Base-by-base conservation (phyloP, 2,888 invertebrate species). In the Oxyteleia sp. region DNA sequence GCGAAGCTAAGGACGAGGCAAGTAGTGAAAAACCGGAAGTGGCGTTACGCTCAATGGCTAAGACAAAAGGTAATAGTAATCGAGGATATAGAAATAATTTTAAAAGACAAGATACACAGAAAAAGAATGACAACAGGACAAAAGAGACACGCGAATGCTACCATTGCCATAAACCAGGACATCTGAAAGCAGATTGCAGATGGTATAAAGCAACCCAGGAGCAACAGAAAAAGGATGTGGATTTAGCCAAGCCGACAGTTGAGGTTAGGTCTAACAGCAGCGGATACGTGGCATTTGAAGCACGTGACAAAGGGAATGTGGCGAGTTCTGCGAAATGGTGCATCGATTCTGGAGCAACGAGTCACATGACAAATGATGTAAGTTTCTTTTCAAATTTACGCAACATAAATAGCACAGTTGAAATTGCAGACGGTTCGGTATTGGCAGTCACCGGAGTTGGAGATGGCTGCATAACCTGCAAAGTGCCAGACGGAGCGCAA, bases 161-260 rank as follows among this genome's bases (percentile, higher is more conserved):
- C 35, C 69, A 57, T 23, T 79, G 74, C 38, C 45, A 63, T 8
- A 72, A 83, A 43, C 20, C 29, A 15, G 83, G 83, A 0, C 83
- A 83, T 32, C 11, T 64, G 15, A 72, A 63, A n/a, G 8, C 7
- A 7, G 51, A 78, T 11, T 74, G 61, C 38, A 8, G 1, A 13
- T 45, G 57, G n/a, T 49, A 32, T 8, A n/a, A n/a, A n/a, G n/a
- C n/a, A n/a, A n/a, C n/a, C n/a, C n/a, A n/a, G n/a, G n/a, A n/a
- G n/a, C n/a, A n/a, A n/a, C n/a, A n/a, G n/a, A n/a, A n/a, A n/a
- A n/a, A n/a, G n/a, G n/a, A n/a, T n/a, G n/a, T n/a, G n/a, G n/a
- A n/a, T n/a, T n/a, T n/a, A n/a, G n/a, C n/a, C n/a, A n/a, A n/a
- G n/a, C n/a, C n/a, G n/a, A n/a, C n/a, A n/a, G n/a, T n/a, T n/a